Percentiles rank a stretch among this genome's conserved stretches.
phyloP scores from a whole-genome alignment of 2,888 invertebrate species.

The Acronicta aceris region DNA sequence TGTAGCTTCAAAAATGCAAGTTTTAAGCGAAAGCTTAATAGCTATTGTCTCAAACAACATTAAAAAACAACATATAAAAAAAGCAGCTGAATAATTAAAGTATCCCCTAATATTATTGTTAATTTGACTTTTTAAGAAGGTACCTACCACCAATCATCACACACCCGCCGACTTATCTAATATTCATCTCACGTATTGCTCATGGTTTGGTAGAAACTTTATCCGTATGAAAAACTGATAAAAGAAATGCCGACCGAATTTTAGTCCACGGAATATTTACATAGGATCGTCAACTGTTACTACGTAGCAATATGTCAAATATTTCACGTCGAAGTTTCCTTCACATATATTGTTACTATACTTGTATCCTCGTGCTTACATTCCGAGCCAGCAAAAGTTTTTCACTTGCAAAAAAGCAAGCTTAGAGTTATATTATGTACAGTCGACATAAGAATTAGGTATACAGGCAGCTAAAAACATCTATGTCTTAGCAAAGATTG shows the following conservation, averaged over 20 bases:
- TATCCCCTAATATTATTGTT: no score
- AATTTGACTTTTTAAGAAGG: no score
- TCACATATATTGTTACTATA: conserved; percentile 53
- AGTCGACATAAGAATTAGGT: conserved; percentile 39
- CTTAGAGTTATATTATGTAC: conserved; percentile 32
- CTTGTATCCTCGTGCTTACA: conserved; percentile 15
- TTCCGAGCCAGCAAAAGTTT: conserved; percentile 20
- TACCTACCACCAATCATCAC: no score
- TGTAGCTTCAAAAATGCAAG: no score
- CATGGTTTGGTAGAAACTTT: conserved; percentile 39
- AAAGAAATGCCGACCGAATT: conserved; percentile 47
- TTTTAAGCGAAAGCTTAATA: no score
- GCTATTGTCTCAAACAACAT: no score
- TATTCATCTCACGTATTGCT: conserved; percentile 41
- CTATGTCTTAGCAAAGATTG: no score
- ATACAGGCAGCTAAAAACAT: no score
- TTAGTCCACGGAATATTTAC: conserved; percentile 47
- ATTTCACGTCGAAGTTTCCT: conserved; percentile 41
- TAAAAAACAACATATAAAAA: no score
- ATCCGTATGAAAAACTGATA: conserved; percentile 45
- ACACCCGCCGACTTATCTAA: not conserved
- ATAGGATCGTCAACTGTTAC: conserved; percentile 48
- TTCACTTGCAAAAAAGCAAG: conserved; percentile 19
- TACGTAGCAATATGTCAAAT: conserved; percentile 55
- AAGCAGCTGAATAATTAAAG: no score